Conservation (phyloP, 1,140 invertebrate genomes). For the Ostrea edulis region DNA sequence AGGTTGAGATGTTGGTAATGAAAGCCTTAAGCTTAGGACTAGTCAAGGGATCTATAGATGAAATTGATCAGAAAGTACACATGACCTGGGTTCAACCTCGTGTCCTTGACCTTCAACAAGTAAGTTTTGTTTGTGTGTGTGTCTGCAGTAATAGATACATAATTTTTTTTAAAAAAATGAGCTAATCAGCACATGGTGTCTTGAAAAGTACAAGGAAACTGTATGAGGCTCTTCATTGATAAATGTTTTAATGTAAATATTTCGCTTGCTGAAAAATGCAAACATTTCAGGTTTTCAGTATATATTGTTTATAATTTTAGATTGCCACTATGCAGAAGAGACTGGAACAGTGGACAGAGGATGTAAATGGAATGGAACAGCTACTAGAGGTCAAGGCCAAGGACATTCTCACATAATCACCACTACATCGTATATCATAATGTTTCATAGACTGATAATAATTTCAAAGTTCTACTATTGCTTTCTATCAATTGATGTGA, state of each 20-base stretch:
- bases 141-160: too few species aligned
- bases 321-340: constrained; percentile 89
- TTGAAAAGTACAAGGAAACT: too few species aligned
- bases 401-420: constrained; percentile 87
- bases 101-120: constrained; percentile 88
- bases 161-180: too few species aligned
- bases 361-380: constrained; percentile 90
- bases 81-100: constrained; percentile 96
- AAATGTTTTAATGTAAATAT: too few species aligned
- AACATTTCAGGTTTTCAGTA: too few species aligned
- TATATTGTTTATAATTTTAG: constrained; percentile 77
- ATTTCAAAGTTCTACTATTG: background rate
- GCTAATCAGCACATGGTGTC: too few species aligned
- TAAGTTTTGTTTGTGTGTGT: constrained; percentile 64
- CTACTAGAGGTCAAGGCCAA: constrained; percentile 89
- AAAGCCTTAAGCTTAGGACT: constrained; percentile 97
- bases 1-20: constrained; percentile 98
- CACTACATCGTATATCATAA: background rate
- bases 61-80: constrained; percentile 90
- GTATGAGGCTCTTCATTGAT: too few species aligned
- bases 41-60: constrained; percentile 96
- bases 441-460: constrained; percentile 17
- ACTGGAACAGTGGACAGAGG: constrained; percentile 89
- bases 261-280: too few species aligned
- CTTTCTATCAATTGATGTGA: background rate